These are phyloP conservation scores for Melinaea marsaeus DNA, from an alignment of 2,888 invertebrate species.

Conservation along the genomic window DNA sequence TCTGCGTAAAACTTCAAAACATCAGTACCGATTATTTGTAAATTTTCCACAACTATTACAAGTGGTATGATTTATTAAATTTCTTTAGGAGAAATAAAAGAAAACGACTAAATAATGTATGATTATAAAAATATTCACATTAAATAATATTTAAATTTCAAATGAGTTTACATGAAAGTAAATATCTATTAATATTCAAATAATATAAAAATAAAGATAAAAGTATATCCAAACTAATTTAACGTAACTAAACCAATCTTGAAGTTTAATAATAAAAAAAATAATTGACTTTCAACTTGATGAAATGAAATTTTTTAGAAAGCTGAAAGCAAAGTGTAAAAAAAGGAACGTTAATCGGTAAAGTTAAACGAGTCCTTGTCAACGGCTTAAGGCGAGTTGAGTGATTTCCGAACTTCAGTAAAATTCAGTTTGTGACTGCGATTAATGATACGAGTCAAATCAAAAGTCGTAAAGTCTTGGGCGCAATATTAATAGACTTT, in stretches of 20 bases:
- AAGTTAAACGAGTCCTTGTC: slow-evolving; percentile 61
- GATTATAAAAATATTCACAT: too few relatives aligned
- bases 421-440: slow-evolving; percentile 37
- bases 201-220: too few relatives aligned
- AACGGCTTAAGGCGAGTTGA: slow-evolving; percentile 48
- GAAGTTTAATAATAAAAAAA: slow-evolving; percentile 7
- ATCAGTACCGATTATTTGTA: too few relatives aligned
- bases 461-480: slow-evolving; percentile 11
- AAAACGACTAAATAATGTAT: too few relatives aligned
- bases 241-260: neutral
- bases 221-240: too few relatives aligned
- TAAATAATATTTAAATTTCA: too few relatives aligned
- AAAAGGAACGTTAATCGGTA: slow-evolving; percentile 51
- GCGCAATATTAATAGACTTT: slow-evolving; percentile 13
- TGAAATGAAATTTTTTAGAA: slow-evolving; percentile 19
- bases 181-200: too few relatives aligned
- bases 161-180: too few relatives aligned
- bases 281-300: slow-evolving; percentile 28
- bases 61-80: too few relatives aligned
- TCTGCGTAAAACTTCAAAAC: too few relatives aligned
- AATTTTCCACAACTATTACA: too few relatives aligned
- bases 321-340: slow-evolving; percentile 36
- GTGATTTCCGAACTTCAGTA: slow-evolving; percentile 40
- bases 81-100: too few relatives aligned
- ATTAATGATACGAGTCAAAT: slow-evolving; percentile 28